Evolutionary conservation across 2,797 vertebrate species (phyloP).

Genomic region (Macroramphosus scolopax): DNA sequence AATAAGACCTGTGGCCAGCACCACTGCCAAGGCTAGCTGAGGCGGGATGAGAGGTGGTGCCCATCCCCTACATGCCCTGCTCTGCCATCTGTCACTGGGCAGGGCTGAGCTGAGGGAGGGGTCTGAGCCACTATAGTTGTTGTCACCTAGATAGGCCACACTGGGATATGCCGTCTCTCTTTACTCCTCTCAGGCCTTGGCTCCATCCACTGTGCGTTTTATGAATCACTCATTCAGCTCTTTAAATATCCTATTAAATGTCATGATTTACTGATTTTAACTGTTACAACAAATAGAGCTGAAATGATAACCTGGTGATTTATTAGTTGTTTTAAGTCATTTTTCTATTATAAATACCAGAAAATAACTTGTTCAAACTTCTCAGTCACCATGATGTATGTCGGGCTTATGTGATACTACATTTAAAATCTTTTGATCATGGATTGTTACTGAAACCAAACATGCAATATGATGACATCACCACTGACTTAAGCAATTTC

Average conservation of each 20-base stretch:
- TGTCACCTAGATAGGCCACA: constrained; percentile 64
- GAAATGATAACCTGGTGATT: no score
- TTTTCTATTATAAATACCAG: no score
- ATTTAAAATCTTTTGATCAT: no score
- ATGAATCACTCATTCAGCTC: constrained; percentile 10
- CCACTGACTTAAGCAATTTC: no score
- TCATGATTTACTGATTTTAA: no score
- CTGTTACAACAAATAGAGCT: no score
- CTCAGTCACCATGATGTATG: no score
- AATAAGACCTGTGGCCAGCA: constrained; percentile 69
- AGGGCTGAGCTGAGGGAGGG: constrained; percentile 61
- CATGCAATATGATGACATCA: no score
- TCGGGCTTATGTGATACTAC: no score
- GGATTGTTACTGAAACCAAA: no score
- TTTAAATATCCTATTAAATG: constrained; percentile 9
- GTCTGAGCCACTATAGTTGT: constrained; percentile 59
- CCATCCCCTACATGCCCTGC: constrained; percentile 76
- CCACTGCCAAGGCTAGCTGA: constrained; percentile 64
- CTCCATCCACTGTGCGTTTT: constrained; percentile 25
- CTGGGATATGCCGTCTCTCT: constrained; percentile 58
- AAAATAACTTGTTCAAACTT: no score
- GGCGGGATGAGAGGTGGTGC: constrained; percentile 69
- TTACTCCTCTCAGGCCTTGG: constrained; percentile 48
- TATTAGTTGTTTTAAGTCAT: no score
- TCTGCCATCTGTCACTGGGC: constrained; percentile 81